phyloP scores from a whole-genome alignment of 2,888 invertebrate genomes.

The Selenia dentaria region DNA sequence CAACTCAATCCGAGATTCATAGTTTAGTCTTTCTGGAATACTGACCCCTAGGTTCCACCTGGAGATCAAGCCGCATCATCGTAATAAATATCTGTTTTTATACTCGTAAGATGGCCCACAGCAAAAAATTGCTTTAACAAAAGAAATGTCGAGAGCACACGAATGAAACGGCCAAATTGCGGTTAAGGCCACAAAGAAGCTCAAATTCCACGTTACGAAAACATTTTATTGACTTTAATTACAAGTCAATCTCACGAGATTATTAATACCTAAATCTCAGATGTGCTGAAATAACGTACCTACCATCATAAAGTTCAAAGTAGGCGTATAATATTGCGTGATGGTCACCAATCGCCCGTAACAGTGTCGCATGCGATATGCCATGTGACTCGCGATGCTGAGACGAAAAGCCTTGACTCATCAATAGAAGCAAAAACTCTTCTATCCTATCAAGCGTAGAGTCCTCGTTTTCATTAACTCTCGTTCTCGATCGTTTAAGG shows the following conservation, averaged over 20 bases:
- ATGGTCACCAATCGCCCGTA: constrained; percentile 24
- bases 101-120: too few species aligned
- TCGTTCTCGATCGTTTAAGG: too few species aligned
- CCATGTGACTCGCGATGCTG: constrained; percentile 26
- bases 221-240: constrained; percentile 21
- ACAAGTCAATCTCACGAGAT: constrained; percentile 7
- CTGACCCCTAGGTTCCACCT: too few species aligned
- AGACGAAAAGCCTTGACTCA: constrained; percentile 44
- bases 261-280: constrained; percentile 15
- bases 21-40: too few species aligned
- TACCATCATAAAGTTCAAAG: constrained; percentile 15
- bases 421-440: constrained; percentile 36
- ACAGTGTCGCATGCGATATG: constrained; percentile 38
- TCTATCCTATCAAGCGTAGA: constrained; percentile 37
- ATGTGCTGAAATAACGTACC: constrained; percentile 12
- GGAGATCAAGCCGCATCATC: too few species aligned
- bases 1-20: too few species aligned
- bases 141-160: background rate
- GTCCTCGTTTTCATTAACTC: constrained; percentile 27
- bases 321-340: constrained; percentile 28
- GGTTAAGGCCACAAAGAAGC: background rate
- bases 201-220: constrained; percentile 13
- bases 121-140: too few species aligned
- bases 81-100: too few species aligned
- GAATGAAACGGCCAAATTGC: background rate